Percentiles rank a stretch among this genome's conserved stretches.
phyloP scores from a whole-genome alignment of 2,797 vertebrate genomes.

The Clamator glandarius region DNA sequence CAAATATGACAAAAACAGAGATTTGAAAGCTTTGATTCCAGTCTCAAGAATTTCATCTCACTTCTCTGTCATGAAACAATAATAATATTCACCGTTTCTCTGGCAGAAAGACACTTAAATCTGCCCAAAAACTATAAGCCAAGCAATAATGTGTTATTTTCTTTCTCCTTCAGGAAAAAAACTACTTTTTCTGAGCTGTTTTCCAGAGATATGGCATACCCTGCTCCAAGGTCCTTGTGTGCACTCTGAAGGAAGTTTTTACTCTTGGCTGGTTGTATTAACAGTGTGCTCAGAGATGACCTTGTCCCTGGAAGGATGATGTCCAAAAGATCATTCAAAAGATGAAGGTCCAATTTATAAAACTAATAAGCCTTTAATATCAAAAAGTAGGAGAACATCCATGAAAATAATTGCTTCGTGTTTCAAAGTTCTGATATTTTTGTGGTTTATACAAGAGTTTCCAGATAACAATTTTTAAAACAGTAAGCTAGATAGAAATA shows the following conservation, averaged over 20 bases:
- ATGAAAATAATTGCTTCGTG: neutral
- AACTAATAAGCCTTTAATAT: neutral
- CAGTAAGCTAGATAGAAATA: neutral
- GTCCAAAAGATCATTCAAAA: neutral
- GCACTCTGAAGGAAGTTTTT: neutral
- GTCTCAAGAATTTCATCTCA: neutral
- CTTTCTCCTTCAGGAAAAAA: neutral
- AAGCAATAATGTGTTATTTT: neutral
- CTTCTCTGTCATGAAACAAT: neutral
- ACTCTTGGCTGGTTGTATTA: neutral
- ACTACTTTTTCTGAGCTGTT: neutral
- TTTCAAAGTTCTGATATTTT: neutral
- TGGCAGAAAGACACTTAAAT: neutral
- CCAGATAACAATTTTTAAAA: neutral
- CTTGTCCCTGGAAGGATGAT: neutral
- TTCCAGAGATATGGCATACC: neutral
- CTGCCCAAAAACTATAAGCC: neutral
- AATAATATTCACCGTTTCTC: neutral
- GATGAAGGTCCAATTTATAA: neutral
- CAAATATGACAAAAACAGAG: neutral
- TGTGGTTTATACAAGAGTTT: neutral
- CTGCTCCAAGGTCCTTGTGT: neutral
- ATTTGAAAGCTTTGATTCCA: neutral
- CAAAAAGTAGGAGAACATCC: neutral
- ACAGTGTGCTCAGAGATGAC: neutral